Conservation (phyloP, 2,888 invertebrate species). For the Eupeodes luniger region DNA sequence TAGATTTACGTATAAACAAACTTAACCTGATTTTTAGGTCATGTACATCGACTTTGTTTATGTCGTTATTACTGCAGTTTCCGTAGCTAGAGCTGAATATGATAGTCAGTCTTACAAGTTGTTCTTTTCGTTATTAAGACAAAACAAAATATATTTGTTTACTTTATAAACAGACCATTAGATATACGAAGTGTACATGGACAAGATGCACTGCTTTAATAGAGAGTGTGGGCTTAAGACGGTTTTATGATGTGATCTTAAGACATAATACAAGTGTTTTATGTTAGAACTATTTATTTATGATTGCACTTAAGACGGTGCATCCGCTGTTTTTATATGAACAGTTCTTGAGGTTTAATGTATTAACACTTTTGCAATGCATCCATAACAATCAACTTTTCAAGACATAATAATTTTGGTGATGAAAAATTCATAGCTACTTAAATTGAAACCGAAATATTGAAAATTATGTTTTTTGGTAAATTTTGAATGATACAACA, state of each 20-base stretch:
- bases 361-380: too few relatives aligned
- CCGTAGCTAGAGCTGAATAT: conserved; percentile 56
- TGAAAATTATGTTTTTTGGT: too few relatives aligned
- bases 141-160: conserved; percentile 13
- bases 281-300: conserved; percentile 54
- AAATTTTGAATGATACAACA: too few relatives aligned
- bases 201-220: conserved; percentile 28
- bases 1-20: conserved; percentile 60
- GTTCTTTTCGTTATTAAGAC: background rate
- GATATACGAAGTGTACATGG: conserved; percentile 49
- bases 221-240: conserved; percentile 42
- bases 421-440: too few relatives aligned
- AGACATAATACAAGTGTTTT: conserved; percentile 52
- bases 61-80: conserved; percentile 63
- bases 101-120: background rate
- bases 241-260: conserved; percentile 27
- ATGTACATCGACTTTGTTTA: conserved; percentile 71
- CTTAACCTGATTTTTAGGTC: conserved; percentile 75
- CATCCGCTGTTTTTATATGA: background rate
- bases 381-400: too few relatives aligned
- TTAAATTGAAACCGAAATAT: too few relatives aligned
- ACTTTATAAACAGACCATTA: conserved; percentile 24
- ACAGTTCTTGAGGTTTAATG: too few relatives aligned
- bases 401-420: too few relatives aligned
- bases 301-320: conserved; percentile 27